Evolutionary conservation across 2,888 invertebrate species (phyloP).

Genomic region (Ophion costatus): DNA sequence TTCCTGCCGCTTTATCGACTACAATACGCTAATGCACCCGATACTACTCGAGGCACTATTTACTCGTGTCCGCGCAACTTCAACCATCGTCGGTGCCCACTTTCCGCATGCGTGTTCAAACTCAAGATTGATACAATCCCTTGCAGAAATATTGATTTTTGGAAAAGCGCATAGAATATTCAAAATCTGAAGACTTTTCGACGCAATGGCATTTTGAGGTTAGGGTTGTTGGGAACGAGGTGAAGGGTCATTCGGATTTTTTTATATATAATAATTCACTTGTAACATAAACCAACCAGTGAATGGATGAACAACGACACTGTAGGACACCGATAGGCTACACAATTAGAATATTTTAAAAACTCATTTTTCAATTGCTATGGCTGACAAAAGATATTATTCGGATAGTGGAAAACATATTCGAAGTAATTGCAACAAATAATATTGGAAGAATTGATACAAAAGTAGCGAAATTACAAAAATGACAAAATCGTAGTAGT

Average conservation of each 20-base stretch:
- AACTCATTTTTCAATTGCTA: no score
- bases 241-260: not conserved
- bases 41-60: slow-evolving; percentile 26
- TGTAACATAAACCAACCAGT: no score
- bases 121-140: not conserved
- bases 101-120: not conserved
- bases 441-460: no score
- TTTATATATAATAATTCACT: not conserved
- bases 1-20: slow-evolving; percentile 43
- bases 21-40: slow-evolving; percentile 22
- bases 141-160: not conserved
- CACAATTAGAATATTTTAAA: no score
- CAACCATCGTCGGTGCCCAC: no score
- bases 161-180: not conserved
- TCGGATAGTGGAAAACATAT: no score
- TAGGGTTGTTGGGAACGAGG: not conserved
- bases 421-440: no score
- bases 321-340: no score
- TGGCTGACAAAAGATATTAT: no score
- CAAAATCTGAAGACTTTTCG: not conserved
- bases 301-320: no score
- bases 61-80: not conserved
- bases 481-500: no score
- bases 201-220: not conserved
- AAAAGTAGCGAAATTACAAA: no score